Percentiles rank a stretch among this genome's conserved stretches.
These are phyloP conservation scores for Cecropterus lyciades DNA, from an alignment of 1,140 invertebrate genomes.

Conservation along the genomic window DNA sequence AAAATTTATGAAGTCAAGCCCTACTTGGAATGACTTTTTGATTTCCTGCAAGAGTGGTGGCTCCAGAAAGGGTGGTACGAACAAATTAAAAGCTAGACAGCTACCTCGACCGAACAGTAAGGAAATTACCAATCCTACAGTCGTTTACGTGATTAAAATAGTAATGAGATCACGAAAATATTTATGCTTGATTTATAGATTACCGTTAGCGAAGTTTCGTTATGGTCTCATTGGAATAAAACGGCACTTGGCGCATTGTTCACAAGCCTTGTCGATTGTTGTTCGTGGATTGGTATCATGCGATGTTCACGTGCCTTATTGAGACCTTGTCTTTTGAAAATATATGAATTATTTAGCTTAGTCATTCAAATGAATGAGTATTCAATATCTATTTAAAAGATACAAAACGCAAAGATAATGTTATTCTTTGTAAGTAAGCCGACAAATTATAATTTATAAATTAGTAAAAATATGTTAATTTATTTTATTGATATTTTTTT, in stretches of 20 bases:
- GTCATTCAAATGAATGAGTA: too few species aligned
- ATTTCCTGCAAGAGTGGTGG: constrained; percentile 6
- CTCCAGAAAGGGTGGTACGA: constrained; percentile 1
- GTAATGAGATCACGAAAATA: constrained; percentile 24
- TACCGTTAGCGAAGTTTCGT: constrained; percentile 16
- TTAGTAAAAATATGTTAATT: too few species aligned
- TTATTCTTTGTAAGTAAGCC: too few species aligned
- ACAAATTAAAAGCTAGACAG: constrained; percentile 3
- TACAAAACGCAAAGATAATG: too few species aligned
- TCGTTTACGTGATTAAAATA: constrained; percentile 25
- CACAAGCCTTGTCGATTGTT: background rate
- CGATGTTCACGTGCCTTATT: background rate
- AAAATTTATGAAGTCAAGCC: background rate
- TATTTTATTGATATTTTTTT: too few species aligned
- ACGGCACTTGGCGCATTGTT: constrained; percentile 8
- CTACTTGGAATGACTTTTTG: constrained; percentile 11
- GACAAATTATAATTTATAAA: too few species aligned
- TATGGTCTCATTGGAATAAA: constrained; percentile 30
- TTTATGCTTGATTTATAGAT: constrained; percentile 28
- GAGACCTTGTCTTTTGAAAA: too few species aligned
- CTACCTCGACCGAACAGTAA: constrained; percentile 13
- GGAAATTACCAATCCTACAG: constrained; percentile 27
- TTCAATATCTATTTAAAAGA: too few species aligned
- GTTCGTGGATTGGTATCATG: background rate
- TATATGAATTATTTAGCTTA: too few species aligned